Evolutionary conservation across 2,888 invertebrate species (phyloP).

Genomic region (Tinea pellionella): DNA sequence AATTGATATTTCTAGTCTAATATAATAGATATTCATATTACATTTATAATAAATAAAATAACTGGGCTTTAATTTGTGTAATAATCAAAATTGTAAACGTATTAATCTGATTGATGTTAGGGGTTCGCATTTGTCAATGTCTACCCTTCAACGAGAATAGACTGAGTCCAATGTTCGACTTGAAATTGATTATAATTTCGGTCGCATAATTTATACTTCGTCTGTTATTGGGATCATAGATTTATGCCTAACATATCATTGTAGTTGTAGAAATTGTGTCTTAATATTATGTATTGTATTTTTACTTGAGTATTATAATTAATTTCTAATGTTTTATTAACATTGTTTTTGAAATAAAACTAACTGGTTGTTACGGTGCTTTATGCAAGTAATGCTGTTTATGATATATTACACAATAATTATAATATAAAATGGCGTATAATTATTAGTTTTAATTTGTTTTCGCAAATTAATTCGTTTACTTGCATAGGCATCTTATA

Average conservation of each 20-base stretch:
- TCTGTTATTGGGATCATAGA: conserved; percentile 3
- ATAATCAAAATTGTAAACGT: no score
- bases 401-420: not conserved
- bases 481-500: no score
- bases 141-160: not conserved
- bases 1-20: no score
- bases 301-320: not conserved
- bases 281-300: no score
- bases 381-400: not conserved
- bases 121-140: no score
- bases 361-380: not conserved
- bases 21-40: no score
- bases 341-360: not conserved
- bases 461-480: no score
- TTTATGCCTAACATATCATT: not conserved
- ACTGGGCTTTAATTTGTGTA: no score
- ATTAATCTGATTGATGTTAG: no score
- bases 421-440: no score
- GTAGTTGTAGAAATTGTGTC: not conserved
- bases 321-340: not conserved
- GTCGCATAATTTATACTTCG: not conserved
- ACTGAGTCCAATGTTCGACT: not conserved
- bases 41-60: no score
- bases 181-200: not conserved
- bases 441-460: no score